Percentiles rank a stretch among this genome's conserved stretches.
phyloP scores from a whole-genome alignment of 1,140 invertebrate species.

The Littorina saxatilis region DNA sequence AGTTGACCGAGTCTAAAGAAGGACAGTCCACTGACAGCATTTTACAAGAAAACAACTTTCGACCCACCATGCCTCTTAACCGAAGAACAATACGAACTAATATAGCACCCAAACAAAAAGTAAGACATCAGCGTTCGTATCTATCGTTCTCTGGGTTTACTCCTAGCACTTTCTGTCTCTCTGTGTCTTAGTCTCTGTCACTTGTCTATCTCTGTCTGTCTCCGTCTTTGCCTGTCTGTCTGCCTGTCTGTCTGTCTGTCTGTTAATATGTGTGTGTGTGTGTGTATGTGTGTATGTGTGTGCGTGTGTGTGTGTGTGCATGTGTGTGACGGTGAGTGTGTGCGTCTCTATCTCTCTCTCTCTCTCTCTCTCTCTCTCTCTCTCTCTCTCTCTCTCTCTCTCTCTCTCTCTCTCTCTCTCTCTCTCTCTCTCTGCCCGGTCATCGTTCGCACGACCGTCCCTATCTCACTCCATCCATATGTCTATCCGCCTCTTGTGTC shows the following conservation, averaged over 20 bases:
- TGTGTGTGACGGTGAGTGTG: no score
- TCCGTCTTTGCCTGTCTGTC: no score
- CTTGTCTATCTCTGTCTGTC: no score
- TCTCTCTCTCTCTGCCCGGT: neutral
- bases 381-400: neutral
- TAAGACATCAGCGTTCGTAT: neutral
- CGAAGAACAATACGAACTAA: conserved; percentile 48
- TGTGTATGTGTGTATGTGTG: neutral
- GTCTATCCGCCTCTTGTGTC: no score
- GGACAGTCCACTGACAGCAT: neutral
- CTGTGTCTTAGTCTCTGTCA: neutral
- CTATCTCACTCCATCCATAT: no score
- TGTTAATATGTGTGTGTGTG: neutral
- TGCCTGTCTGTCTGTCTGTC: neutral
- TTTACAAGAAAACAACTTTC: conserved; percentile 50
- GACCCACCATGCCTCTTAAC: conserved; percentile 46
- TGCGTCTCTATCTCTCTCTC: no score
- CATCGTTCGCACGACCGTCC: no score
- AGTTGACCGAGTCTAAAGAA: conserved; percentile 35
- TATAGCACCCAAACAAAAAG: conserved; percentile 43
- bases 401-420: neutral
- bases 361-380: neutral
- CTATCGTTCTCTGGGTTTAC: neutral
- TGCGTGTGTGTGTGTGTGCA: no score
- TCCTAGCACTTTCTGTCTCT: no score